Conservation (phyloP, 2,888 invertebrate genomes). For the Steinernema scapterisci region DNA sequence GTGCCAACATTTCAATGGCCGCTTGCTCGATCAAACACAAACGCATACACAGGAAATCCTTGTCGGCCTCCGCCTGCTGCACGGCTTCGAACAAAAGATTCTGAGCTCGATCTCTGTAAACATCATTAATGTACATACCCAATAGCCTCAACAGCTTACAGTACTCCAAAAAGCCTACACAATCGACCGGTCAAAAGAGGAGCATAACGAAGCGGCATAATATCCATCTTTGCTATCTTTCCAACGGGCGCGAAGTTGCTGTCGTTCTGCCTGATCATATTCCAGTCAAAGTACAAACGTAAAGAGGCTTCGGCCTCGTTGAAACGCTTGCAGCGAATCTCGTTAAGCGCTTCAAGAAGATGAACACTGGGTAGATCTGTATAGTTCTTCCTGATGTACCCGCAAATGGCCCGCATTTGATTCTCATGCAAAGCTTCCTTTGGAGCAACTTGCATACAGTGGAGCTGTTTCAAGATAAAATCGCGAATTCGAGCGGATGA, state of each 20-base stretch:
- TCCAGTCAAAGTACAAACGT: slow-evolving; percentile 9
- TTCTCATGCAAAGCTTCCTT: neutral
- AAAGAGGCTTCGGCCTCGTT: slow-evolving; percentile 10
- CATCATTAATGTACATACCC: no score
- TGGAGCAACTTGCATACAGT: slow-evolving; percentile 6
- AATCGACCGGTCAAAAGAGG: neutral
- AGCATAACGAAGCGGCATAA: slow-evolving; percentile 9
- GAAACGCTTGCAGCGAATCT: slow-evolving; percentile 12
- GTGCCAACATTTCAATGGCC: neutral
- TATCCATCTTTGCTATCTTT: neutral
- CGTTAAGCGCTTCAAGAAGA: neutral
- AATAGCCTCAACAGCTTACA: no score
- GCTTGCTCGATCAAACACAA: slow-evolving; percentile 29
- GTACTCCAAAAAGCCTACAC: neutral
- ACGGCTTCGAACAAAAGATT: slow-evolving; percentile 16
- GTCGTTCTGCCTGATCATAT: slow-evolving; percentile 20
- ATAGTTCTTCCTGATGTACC: slow-evolving; percentile 1
- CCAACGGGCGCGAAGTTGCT: neutral
- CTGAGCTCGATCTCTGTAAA: slow-evolving; percentile 3
- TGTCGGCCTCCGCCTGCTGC: slow-evolving; percentile 22
- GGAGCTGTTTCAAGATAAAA: slow-evolving; percentile 7
- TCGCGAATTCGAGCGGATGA: slow-evolving; percentile 4
- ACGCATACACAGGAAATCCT: slow-evolving; percentile 7
- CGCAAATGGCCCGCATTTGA: neutral
- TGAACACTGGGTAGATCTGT: slow-evolving; percentile 24